These are phyloP conservation scores for Microplitis deprimator DNA, from an alignment of 2,888 invertebrate genomes.

Conservation along the genomic window DNA sequence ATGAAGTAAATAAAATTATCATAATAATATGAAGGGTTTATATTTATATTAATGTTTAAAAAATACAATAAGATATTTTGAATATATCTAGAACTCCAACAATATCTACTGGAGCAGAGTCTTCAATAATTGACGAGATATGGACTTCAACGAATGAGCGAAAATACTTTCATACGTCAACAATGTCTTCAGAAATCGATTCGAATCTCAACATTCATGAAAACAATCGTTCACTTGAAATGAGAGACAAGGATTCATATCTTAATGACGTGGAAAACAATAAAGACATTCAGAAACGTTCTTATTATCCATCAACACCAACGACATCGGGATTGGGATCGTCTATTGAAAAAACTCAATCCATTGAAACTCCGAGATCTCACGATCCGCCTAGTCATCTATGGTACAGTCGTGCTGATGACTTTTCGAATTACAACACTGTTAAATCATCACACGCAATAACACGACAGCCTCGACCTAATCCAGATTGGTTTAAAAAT, in stretches of 20 bases:
- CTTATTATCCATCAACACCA: constrained; percentile 61
- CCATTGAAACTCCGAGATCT: constrained; percentile 60
- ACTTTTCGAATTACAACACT: constrained; percentile 61
- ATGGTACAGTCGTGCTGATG: constrained; percentile 62
- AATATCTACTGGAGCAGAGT: constrained; percentile 60
- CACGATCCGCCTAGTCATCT: constrained; percentile 61
- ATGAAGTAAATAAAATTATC: background rate
- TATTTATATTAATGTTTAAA: no score
- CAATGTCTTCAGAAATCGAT: constrained; percentile 63
- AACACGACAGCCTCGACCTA: constrained; percentile 63
- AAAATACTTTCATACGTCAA: constrained; percentile 62
- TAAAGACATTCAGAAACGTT: constrained; percentile 53
- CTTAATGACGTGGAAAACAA: constrained; percentile 61
- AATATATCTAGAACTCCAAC: constrained; percentile 56
- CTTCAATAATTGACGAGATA: constrained; percentile 63
- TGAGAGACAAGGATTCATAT: constrained; percentile 62
- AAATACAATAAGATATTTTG: background rate
- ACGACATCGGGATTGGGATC: constrained; percentile 65
- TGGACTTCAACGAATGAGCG: constrained; percentile 63
- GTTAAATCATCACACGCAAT: constrained; percentile 63
- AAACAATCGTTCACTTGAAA: constrained; percentile 63
- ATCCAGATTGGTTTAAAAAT: constrained; percentile 65
- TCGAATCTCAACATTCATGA: constrained; percentile 64
- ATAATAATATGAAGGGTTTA: background rate
- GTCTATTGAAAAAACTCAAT: constrained; percentile 60